phyloP scores from a whole-genome alignment of 2,888 invertebrate genomes.

The Coleophora flavipennella region DNA sequence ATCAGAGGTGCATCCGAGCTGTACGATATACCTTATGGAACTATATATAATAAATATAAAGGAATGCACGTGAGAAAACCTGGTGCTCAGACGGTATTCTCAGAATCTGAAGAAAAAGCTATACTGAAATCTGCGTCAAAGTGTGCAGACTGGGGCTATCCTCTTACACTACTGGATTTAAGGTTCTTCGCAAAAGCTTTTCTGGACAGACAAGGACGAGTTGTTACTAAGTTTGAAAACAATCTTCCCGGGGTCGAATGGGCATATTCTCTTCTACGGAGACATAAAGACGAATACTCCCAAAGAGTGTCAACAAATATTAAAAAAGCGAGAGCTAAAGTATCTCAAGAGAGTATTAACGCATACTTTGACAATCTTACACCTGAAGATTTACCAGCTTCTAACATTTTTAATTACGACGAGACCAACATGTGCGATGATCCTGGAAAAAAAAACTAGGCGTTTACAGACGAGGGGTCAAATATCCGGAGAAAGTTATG shows the following conservation, averaged over 20 bases:
- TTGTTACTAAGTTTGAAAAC: constrained; percentile 14
- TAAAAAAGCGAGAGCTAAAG: constrained; percentile 14
- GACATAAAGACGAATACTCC: constrained; percentile 15
- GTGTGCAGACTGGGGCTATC: constrained; percentile 21
- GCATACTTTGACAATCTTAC: constrained; percentile 13
- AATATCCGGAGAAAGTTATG: constrained; percentile 34
- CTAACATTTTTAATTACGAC: constrained; percentile 16
- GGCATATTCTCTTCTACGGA: constrained; percentile 13
- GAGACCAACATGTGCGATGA: constrained; percentile 19
- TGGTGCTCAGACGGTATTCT: constrained; percentile 17
- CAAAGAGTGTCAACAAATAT: constrained; percentile 17
- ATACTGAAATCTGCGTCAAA: constrained; percentile 13
- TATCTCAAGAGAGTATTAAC: constrained; percentile 12
- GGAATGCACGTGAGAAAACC: constrained; percentile 8
- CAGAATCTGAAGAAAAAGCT: constrained; percentile 13
- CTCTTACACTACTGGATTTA: constrained; percentile 14
- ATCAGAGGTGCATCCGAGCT: constrained; percentile 8
- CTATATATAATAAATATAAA: too few relatives aligned
- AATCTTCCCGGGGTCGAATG: constrained; percentile 20
- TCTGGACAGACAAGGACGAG: constrained; percentile 14
- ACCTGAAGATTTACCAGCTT: constrained; percentile 6
- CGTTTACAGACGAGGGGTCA: constrained; percentile 23
- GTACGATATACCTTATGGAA: constrained; percentile 3
- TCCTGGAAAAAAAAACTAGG: constrained; percentile 17
- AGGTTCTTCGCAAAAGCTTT: constrained; percentile 16